These are phyloP conservation scores for Diaprepes abbreviatus DNA, from an alignment of 2,888 invertebrate species.

Conservation along the genomic window DNA sequence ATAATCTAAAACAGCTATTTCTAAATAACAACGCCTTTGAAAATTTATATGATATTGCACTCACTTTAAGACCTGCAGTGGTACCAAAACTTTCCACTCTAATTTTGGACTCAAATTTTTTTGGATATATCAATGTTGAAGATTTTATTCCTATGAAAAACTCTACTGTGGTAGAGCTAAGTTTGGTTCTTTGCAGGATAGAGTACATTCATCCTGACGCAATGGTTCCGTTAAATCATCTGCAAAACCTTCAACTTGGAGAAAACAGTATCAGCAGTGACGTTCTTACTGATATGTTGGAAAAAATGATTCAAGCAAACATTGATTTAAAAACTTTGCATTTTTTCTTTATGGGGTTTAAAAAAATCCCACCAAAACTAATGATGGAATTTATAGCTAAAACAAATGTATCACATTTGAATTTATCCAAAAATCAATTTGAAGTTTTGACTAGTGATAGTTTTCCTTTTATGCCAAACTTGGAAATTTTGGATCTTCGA, in stretches of 20 bases:
- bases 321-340: constrained; percentile 69
- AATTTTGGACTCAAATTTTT: constrained; percentile 71
- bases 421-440: constrained; percentile 72
- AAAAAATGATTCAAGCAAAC: constrained; percentile 61
- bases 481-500: constrained; percentile 72
- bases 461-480: constrained; percentile 72
- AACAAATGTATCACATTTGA: constrained; percentile 69
- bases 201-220: constrained; percentile 70
- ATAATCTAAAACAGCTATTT: constrained; percentile 68
- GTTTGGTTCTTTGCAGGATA: constrained; percentile 70
- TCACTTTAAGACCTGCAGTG: constrained; percentile 65
- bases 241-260: constrained; percentile 69
- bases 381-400: constrained; percentile 70
- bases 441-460: constrained; percentile 69
- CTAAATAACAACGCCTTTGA: constrained; percentile 72
- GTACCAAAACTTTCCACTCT: constrained; percentile 69
- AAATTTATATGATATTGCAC: constrained; percentile 67
- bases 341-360: constrained; percentile 71
- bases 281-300: constrained; percentile 67
- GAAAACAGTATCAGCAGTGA: constrained; percentile 71
- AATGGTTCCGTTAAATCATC: constrained; percentile 68
- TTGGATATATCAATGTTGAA: constrained; percentile 66
- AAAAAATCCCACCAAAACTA: constrained; percentile 68
- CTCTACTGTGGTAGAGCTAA: constrained; percentile 67
- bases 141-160: constrained; percentile 70